These are phyloP conservation scores for Helicoverpa assulta DNA, from an alignment of 2,888 invertebrate species.

Conservation along the genomic window DNA sequence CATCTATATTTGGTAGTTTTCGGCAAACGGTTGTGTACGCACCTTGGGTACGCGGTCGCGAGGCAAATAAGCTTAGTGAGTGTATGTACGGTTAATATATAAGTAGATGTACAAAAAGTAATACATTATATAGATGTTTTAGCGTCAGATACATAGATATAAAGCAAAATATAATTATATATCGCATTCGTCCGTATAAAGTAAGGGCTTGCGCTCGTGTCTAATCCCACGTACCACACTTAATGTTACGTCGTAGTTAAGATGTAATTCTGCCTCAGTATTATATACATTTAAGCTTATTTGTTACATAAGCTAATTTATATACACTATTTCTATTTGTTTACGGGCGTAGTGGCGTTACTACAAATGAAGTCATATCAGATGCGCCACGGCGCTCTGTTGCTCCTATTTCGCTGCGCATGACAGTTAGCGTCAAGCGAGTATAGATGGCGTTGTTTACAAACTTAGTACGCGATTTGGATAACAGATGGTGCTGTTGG, in stretches of 20 bases:
- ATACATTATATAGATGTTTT: constrained; percentile 91
- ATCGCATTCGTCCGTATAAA: constrained; percentile 90
- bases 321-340: constrained; percentile 88
- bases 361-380: constrained; percentile 89
- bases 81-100: constrained; percentile 89
- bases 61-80: constrained; percentile 88
- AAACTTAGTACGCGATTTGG: constrained; percentile 22
- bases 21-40: constrained; percentile 74
- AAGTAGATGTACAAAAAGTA: constrained; percentile 91
- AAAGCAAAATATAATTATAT: constrained; percentile 90
- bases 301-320: constrained; percentile 90
- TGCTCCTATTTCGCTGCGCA: constrained; percentile 71
- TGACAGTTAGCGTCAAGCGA: constrained; percentile 28
- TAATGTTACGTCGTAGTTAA: constrained; percentile 90
- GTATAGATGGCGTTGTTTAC: constrained; percentile 59
- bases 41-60: constrained; percentile 83
- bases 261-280: constrained; percentile 91
- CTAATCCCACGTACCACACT: constrained; percentile 89
- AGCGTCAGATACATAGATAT: constrained; percentile 90
- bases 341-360: constrained; percentile 87
- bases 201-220: constrained; percentile 90
- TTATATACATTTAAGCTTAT: constrained; percentile 91
- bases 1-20: constrained; percentile 59
- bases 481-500: constrained; percentile 63
- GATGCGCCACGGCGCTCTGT: constrained; percentile 80